Base-by-base conservation (phyloP, 1,140 invertebrate species). In the Leptoteleia sp. region DNA sequence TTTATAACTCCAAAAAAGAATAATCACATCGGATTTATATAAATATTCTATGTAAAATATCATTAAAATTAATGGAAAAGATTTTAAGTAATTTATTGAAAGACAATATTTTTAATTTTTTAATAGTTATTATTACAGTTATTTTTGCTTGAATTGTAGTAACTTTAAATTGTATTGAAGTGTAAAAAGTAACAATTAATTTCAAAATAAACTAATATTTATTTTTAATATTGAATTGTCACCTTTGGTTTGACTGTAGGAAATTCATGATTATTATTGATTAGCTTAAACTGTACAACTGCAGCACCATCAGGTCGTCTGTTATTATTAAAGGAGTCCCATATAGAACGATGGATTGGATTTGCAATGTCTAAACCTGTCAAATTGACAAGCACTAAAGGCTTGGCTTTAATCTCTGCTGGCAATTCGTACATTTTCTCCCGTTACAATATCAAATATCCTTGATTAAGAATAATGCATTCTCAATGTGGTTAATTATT, bases 261-360 rank as follows among this genome's bases (percentile, higher is more conserved):
- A 89, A 98, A 98, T 82, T 96, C 94, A 89, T 96, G 94, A 19
- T 93, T 92, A 47, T 94, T 91, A 22, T 91, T 91, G 15, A 97
- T 90, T 52, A 96, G 90, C 86, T 96, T 95, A 86, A 98, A 98
- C 68, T 94, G 92, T 29, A 99, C 92, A 35, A 98, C 92, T 0
- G 95, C 92, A n/a, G 94, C 92, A 77, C 95, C 91, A 82, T 98
- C 96, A 1, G 93, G 88, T 64, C 94, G 91, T 15, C 95, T 91
- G 84, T 94, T 96, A 79, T 94, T 94, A 62, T 91, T 94, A 86
- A 99, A 97, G 0, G 95, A 93, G 85, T 98, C 96, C 96, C 96
- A 99, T 83, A 99, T 95, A 19, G 93, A 91, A 82, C 95, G 94
- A 85, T 99, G 97, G 27, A 96, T 91, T 7, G 95, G 91, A 91